Evolutionary conservation across 2,797 vertebrate species (phyloP).

Genomic region (Dipus sagitta): DNA sequence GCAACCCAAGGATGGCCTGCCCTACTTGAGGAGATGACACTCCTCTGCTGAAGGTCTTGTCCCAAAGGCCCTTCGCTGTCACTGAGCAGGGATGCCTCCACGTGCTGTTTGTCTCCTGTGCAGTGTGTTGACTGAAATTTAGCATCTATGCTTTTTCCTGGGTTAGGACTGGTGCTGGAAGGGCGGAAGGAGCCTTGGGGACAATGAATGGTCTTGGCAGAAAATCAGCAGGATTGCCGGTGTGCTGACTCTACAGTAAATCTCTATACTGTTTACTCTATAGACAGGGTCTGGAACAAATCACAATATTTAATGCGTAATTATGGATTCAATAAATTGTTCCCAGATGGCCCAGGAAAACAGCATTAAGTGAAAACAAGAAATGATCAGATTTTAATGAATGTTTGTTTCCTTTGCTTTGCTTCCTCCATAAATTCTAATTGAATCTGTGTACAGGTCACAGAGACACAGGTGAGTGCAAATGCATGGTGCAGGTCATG

Average conservation of each 20-base stretch:
- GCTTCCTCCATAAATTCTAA: conserved; percentile 47
- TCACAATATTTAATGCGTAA: conserved; percentile 60
- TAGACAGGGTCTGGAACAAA: conserved; percentile 20
- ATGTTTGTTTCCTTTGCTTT: conserved; percentile 59
- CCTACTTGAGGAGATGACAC: not conserved
- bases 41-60: not conserved
- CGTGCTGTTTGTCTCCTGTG: accelerated
- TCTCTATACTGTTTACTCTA: not conserved
- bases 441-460: not conserved
- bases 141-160: not conserved
- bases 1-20: no score
- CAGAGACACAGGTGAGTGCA: accelerated
- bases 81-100: accelerated
- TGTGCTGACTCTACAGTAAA: not conserved
- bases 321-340: conserved; percentile 68
- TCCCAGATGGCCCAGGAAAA: conserved; percentile 69
- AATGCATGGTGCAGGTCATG: accelerated
- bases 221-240: accelerated
- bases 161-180: not conserved
- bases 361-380: conserved; percentile 57
- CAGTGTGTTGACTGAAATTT: accelerated
- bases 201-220: accelerated
- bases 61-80: accelerated
- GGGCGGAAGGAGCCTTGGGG: accelerated
- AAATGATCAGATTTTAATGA: conserved; percentile 66